Percentiles rank a stretch among this genome's conserved stretches.
Conservation (phyloP, 2,113 vertebrate genomes). For the Egretta garzetta region DNA sequence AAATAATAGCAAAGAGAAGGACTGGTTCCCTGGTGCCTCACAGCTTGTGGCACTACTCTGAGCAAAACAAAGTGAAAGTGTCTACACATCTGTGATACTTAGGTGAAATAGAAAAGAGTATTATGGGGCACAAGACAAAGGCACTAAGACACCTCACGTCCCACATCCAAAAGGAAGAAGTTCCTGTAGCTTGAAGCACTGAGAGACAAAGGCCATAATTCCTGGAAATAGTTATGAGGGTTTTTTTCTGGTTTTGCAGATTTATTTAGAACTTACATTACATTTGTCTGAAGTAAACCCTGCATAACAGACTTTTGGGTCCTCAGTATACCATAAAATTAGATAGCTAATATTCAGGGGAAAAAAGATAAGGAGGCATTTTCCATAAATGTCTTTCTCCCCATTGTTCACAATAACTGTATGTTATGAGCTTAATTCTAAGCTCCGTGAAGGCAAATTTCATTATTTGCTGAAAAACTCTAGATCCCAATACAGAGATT, state of each 20-base stretch:
- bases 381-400: neutral
- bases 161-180: neutral
- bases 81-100: neutral
- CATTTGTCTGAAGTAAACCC: neutral
- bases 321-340: neutral
- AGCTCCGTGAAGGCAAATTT: neutral
- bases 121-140: neutral
- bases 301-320: neutral
- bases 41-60: neutral
- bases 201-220: neutral
- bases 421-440: neutral
- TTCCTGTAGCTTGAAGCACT: neutral
- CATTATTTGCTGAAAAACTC: neutral
- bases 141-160: neutral
- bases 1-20: neutral
- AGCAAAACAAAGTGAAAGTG: neutral
- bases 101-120: neutral
- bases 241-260: neutral
- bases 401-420: neutral
- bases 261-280: neutral
- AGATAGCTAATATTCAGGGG: neutral
- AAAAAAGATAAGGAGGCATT: neutral
- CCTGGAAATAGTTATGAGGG: neutral
- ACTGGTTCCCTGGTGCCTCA: neutral
- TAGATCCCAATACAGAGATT: neutral